phyloP scores from a whole-genome alignment of 2,888 invertebrate species.

The Pachliopta kotzebuea region DNA sequence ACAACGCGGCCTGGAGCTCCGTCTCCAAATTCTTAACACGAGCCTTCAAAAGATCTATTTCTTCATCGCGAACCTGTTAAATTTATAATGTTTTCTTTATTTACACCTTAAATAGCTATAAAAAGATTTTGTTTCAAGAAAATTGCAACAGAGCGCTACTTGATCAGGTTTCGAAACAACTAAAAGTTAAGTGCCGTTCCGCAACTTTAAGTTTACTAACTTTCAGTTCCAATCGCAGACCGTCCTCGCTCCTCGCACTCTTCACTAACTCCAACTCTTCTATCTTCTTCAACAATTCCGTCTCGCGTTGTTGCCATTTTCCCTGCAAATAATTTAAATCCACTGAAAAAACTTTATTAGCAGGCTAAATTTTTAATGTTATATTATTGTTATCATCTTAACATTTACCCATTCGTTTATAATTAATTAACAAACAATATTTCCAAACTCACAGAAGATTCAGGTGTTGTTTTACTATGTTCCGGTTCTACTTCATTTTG shows the following conservation, averaged over 20 bases:
- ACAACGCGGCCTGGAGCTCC: slow-evolving; percentile 68
- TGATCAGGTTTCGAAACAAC: no score
- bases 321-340: slow-evolving; percentile 40
- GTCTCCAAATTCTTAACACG: slow-evolving; percentile 71
- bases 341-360: no score
- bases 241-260: slow-evolving; percentile 57
- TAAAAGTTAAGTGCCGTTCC: no score
- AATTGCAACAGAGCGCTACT: no score
- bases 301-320: slow-evolving; percentile 66
- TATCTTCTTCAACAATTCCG: slow-evolving; percentile 64
- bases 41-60: slow-evolving; percentile 75
- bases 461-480: slow-evolving; percentile 29
- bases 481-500: slow-evolving; percentile 5
- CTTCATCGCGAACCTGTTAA: slow-evolving; percentile 72
- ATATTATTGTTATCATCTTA: no score
- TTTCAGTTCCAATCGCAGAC: slow-evolving; percentile 61
- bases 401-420: no score
- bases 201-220: slow-evolving; percentile 37
- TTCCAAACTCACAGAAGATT: slow-evolving; percentile 19
- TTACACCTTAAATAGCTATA: no score
- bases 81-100: no score
- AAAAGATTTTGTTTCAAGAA: no score
- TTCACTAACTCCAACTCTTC: slow-evolving; percentile 63
- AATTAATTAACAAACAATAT: neutral
- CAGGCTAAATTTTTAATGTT: no score